Percentiles rank a stretch among this genome's conserved stretches.
These are phyloP conservation scores for Drepana arcuata DNA, from an alignment of 1,140 invertebrate genomes.

Conservation along the genomic window DNA sequence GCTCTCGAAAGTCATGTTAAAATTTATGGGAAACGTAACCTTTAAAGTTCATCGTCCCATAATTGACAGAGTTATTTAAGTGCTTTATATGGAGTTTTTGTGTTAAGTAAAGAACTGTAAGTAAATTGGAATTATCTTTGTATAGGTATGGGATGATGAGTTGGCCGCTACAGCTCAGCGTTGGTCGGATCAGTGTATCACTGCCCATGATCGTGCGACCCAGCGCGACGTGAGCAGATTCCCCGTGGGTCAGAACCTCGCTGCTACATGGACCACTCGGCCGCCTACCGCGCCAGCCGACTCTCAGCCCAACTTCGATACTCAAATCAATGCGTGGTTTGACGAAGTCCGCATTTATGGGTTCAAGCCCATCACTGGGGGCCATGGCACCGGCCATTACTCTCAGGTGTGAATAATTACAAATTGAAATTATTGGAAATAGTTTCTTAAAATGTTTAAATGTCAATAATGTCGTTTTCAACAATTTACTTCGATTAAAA, in stretches of 20 bases:
- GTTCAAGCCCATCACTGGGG: conserved; percentile 76
- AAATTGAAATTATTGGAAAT: too few relatives aligned
- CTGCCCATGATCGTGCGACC: conserved; percentile 78
- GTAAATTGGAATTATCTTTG: too few relatives aligned
- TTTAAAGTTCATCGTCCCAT: too few relatives aligned
- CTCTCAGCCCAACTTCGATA: conserved; percentile 79
- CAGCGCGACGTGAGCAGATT: conserved; percentile 77
- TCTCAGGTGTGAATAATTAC: too few relatives aligned
- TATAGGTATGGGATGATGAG: conserved; percentile 88
- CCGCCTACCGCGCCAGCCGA: conserved; percentile 72
- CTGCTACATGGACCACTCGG: conserved; percentile 83
- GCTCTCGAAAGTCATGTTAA: too few relatives aligned
- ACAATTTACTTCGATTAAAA: background rate
- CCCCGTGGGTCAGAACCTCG: conserved; percentile 87
- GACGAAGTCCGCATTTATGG: conserved; percentile 83
- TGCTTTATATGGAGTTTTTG: too few relatives aligned
- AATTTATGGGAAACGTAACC: too few relatives aligned
- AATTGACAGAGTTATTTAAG: too few relatives aligned
- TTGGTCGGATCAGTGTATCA: conserved; percentile 86
- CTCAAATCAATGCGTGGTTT: conserved; percentile 85
- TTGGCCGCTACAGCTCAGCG: conserved; percentile 84
- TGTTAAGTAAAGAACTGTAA: too few relatives aligned
- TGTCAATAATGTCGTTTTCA: too few relatives aligned
- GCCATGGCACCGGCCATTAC: conserved; percentile 83
- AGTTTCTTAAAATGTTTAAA: too few relatives aligned